These are phyloP conservation scores for Ctenoplectra terminalis DNA, from an alignment of 1,140 invertebrate genomes.

Conservation along the genomic window DNA sequence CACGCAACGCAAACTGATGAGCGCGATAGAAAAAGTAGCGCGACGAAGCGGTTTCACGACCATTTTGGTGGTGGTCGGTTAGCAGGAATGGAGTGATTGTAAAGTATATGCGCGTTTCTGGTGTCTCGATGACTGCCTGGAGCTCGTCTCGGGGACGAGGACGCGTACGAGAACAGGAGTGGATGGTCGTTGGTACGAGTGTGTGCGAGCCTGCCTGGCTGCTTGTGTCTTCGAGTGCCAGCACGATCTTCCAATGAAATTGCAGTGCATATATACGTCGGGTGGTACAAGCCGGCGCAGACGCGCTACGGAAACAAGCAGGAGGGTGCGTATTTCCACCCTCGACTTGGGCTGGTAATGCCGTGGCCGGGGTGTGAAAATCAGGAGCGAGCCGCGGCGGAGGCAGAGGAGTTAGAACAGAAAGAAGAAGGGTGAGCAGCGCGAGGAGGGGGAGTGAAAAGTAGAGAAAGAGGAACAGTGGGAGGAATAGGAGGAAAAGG, in stretches of 20 bases:
- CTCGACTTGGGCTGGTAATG: constrained; percentile 70
- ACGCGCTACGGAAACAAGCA: constrained; percentile 56
- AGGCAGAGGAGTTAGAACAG: constrained; percentile 54
- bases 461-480: constrained; percentile 23
- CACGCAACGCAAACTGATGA: not conserved
- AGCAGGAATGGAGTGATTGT: not conserved
- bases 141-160: constrained; percentile 22
- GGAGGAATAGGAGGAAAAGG: constrained; percentile 26
- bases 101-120: constrained; percentile 45
- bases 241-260: constrained; percentile 78
- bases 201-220: constrained; percentile 4
- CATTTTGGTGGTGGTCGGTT: constrained; percentile 54
- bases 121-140: constrained; percentile 31
- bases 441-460: constrained; percentile 19
- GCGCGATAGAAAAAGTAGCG: constrained; percentile 25
- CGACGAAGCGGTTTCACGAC: constrained; percentile 45
- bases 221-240: constrained; percentile 59
- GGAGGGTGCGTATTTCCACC: constrained; percentile 66
- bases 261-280: constrained; percentile 61
- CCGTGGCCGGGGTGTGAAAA: constrained; percentile 80
- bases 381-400: constrained; percentile 72
- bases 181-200: constrained; percentile 14
- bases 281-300: constrained; percentile 67
- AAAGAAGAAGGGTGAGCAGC: constrained; percentile 12
- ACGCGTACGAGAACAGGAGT: constrained; percentile 17